These are phyloP conservation scores for Drosophila engyochracea DNA, from an alignment of 2,888 invertebrate species.

Conservation along the genomic window DNA sequence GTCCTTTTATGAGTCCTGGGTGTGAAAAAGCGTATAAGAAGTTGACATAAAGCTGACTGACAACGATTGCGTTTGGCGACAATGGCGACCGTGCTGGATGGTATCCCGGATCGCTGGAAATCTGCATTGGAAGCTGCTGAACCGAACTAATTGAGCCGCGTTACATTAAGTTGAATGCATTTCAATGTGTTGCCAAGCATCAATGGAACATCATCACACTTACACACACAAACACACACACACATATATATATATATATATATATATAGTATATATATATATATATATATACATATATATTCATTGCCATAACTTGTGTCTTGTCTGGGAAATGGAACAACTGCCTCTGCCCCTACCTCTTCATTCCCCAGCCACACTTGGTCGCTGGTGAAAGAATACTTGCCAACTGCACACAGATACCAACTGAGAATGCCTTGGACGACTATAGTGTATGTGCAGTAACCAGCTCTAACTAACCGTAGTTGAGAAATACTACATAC, in stretches of 20 bases:
- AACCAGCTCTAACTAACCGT: background rate
- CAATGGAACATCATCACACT: constrained; percentile 44
- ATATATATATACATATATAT: background rate
- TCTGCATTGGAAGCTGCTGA: constrained; percentile 83
- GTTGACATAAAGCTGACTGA: constrained; percentile 75
- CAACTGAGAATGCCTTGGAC: constrained; percentile 3
- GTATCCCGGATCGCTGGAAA: constrained; percentile 51
- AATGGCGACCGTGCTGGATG: constrained; percentile 41
- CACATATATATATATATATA: background rate
- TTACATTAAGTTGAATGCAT: constrained; percentile 85
- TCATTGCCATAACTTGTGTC: constrained; percentile 34
- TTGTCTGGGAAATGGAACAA: constrained; percentile 67
- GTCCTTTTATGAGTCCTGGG: constrained; percentile 83
- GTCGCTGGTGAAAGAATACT: constrained; percentile 5
- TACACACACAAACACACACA: background rate
- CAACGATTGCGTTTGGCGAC: constrained; percentile 43
- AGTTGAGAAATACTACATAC: background rate
- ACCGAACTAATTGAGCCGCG: constrained; percentile 86
- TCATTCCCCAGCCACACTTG: constrained; percentile 31
- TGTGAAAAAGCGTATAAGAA: constrained; percentile 85
- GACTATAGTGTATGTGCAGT: background rate
- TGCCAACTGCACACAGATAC: constrained; percentile 26
- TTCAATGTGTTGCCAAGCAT: constrained; percentile 82
- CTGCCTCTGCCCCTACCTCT: constrained; percentile 40
- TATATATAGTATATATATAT: too few species aligned